phyloP scores from a whole-genome alignment of 2,797 vertebrate genomes.

The Emydoidea blandingii region DNA sequence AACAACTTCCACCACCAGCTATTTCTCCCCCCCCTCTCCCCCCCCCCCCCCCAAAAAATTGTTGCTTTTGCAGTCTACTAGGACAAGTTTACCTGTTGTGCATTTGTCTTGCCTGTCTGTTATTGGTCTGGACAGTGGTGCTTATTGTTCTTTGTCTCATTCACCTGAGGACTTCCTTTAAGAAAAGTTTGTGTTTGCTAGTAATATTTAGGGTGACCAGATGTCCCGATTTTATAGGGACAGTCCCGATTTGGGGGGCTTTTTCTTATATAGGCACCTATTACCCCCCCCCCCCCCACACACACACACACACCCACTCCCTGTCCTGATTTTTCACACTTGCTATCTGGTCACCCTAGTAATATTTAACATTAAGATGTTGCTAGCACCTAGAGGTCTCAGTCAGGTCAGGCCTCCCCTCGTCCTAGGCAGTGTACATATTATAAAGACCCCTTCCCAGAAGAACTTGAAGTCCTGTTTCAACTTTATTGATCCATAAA shows the following conservation, averaged over 20 bases:
- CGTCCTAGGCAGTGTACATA: neutral
- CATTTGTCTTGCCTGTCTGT: neutral
- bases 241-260: too few relatives aligned
- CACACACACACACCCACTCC: too few relatives aligned
- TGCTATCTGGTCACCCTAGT: neutral
- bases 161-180: neutral
- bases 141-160: neutral
- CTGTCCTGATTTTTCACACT: too few relatives aligned
- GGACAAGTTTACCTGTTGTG: neutral
- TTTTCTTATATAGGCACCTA: too few relatives aligned
- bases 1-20: neutral
- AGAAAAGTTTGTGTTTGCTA: neutral
- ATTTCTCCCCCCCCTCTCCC: neutral
- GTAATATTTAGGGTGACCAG: neutral
- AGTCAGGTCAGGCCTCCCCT: neutral
- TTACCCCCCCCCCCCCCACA: too few relatives aligned
- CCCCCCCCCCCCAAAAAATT: neutral
- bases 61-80: neutral
- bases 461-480: conserved; percentile 9
- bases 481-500: neutral
- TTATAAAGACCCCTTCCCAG: neutral
- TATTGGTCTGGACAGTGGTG: neutral
- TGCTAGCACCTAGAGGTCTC: neutral
- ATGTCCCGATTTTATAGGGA: too few relatives aligned
- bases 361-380: neutral